These are phyloP conservation scores for Cantharis flavilabris DNA, from an alignment of 2,888 invertebrate genomes.

Conservation along the genomic window DNA sequence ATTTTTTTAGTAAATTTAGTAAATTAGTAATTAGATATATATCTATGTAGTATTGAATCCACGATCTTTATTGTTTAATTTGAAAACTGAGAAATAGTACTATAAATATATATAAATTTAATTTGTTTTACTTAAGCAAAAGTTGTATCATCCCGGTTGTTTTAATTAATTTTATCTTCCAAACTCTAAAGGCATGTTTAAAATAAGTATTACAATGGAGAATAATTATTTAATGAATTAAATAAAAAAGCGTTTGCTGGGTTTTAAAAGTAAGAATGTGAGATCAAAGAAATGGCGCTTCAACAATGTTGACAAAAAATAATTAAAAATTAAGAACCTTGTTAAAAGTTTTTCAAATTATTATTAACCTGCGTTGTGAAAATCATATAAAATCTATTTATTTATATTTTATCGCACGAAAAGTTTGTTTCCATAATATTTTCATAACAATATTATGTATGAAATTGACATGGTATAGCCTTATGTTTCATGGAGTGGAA, in stretches of 20 bases:
- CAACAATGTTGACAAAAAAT: neutral
- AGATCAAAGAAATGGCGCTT: conserved; percentile 13
- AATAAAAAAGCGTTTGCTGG: conserved; percentile 6
- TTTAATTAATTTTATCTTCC: conserved; percentile 9
- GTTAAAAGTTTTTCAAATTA: neutral
- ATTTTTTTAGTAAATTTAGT: too few relatives aligned
- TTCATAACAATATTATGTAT: neutral
- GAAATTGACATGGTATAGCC: neutral
- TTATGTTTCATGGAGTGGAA: neutral
- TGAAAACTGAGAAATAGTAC: neutral
- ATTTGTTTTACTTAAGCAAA: neutral
- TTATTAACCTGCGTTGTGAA: neutral
- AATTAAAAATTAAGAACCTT: neutral
- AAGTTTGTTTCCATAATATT: neutral
- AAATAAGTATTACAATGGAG: conserved; percentile 10
- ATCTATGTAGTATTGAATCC: too few relatives aligned
- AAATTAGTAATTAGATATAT: neutral
- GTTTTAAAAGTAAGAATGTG: neutral
- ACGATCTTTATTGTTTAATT: neutral
- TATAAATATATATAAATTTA: neutral
- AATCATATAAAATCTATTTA: neutral
- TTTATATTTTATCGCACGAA: neutral
- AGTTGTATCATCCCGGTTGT: neutral
- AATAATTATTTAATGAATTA: conserved; percentile 21
- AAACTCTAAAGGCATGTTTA: neutral